These are phyloP conservation scores for Toxotes chatareus DNA, from an alignment of 2,113 vertebrate genomes.

Conservation along the genomic window DNA sequence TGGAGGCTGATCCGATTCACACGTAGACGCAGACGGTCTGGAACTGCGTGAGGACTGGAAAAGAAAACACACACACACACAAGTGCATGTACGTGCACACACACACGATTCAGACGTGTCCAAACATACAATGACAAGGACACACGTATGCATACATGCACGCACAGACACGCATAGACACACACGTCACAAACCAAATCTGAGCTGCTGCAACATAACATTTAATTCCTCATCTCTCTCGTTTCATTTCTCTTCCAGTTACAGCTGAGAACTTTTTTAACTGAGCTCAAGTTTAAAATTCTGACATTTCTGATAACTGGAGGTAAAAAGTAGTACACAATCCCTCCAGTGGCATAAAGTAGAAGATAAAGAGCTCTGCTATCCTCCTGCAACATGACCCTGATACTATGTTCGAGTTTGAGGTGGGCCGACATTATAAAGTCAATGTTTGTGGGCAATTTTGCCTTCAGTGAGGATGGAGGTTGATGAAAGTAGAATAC, in stretches of 20 bases:
- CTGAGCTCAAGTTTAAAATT: neutral
- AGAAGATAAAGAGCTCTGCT: neutral
- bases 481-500: constrained; percentile 1
- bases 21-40: constrained; percentile 94
- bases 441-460: constrained; percentile 28
- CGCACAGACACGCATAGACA: constrained; percentile 1
- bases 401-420: constrained; percentile 9
- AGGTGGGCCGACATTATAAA: constrained; percentile 12
- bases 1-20: constrained; percentile 96
- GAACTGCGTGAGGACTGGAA: constrained; percentile 93
- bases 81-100: constrained; percentile 12
- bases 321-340: neutral
- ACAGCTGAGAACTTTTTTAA: neutral
- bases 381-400: neutral
- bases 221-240: constrained; percentile 4
- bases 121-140: constrained; percentile 1
- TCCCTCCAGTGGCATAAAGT: neutral
- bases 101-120: constrained; percentile 36
- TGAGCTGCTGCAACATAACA: neutral
- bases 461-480: constrained; percentile 15
- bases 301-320: neutral
- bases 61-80: constrained; percentile 16
- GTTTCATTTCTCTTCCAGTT: neutral
- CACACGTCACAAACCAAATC: constrained; percentile 14
- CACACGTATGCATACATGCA: constrained; percentile 11